These are phyloP conservation scores for Scaptomyza caliginosa DNA, from an alignment of 2,888 invertebrate species.

Conservation along the genomic window DNA sequence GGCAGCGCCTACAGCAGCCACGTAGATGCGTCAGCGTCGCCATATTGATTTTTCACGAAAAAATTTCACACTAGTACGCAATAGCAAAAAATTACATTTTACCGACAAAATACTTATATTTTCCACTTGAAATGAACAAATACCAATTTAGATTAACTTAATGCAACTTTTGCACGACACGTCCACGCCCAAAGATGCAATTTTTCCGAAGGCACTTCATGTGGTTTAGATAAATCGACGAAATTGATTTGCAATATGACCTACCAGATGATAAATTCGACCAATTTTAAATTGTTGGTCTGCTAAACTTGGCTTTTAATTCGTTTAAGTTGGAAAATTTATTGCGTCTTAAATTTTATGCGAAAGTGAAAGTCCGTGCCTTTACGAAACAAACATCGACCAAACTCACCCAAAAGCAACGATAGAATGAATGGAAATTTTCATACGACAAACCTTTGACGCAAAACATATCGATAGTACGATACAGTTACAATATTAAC, in stretches of 20 bases:
- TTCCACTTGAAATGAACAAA: constrained; percentile 48
- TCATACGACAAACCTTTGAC: constrained; percentile 6
- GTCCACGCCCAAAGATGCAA: constrained; percentile 57
- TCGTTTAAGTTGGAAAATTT: constrained; percentile 28
- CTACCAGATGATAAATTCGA: constrained; percentile 28
- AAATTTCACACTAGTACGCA: constrained; percentile 58
- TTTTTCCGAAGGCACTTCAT: constrained; percentile 39
- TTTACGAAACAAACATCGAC: constrained; percentile 43
- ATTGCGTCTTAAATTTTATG: constrained; percentile 53
- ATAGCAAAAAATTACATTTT: constrained; percentile 30
- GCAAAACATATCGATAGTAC: constrained; percentile 14
- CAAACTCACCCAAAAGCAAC: constrained; percentile 60
- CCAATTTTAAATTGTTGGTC: constrained; percentile 22
- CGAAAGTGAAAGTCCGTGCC: constrained; percentile 53
- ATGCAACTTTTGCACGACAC: constrained; percentile 53
- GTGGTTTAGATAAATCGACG: constrained; percentile 18
- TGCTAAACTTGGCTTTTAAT: constrained; percentile 20
- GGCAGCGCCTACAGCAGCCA: constrained; percentile 63
- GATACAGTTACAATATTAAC: not conserved
- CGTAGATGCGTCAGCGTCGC: constrained; percentile 62
- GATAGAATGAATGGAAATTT: constrained; percentile 43
- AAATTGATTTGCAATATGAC: constrained; percentile 17
- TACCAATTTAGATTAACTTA: constrained; percentile 34
- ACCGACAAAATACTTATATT: constrained; percentile 40
- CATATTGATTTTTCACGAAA: constrained; percentile 73